Evolutionary conservation across 2,888 invertebrate species (phyloP).

Genomic region (Polylopha cassiicola): DNA sequence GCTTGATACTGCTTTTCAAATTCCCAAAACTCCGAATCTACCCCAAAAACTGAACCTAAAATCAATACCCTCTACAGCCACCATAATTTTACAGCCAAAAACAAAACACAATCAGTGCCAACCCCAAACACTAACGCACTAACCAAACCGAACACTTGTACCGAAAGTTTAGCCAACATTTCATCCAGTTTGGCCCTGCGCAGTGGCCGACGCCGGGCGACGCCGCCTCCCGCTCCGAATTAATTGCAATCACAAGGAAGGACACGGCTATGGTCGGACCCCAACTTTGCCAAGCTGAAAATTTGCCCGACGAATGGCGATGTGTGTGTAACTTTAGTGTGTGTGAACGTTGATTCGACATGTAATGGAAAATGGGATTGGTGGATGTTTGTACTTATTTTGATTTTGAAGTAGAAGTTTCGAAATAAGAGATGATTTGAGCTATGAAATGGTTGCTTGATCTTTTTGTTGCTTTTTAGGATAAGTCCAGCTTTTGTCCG

Average conservation of each 20-base stretch:
- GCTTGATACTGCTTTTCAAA: no score
- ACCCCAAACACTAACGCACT: conserved; percentile 44
- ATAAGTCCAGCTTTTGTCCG: no score
- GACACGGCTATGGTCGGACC: conserved; percentile 75
- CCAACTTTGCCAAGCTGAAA: conserved; percentile 73
- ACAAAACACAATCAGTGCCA: conserved; percentile 9
- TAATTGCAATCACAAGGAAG: conserved; percentile 78
- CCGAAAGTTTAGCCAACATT: conserved; percentile 51
- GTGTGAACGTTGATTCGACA: conserved; percentile 35
- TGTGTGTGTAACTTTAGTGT: conserved; percentile 28
- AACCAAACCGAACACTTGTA: conserved; percentile 49
- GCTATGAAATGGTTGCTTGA: no score
- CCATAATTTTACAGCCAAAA: conserved; percentile 5
- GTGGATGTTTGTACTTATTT: neutral
- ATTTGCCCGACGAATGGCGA: conserved; percentile 44
- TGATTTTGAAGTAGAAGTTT: neutral
- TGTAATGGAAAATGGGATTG: neutral
- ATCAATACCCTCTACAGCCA: no score
- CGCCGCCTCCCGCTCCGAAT: conserved; percentile 56
- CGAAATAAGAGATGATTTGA: no score
- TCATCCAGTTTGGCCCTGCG: conserved; percentile 68
- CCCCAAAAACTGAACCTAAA: neutral
- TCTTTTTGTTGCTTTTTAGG: no score
- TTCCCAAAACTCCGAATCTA: neutral
- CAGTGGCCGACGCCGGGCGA: conserved; percentile 65